Base-by-base conservation (phyloP, 1,140 invertebrate species). In the Zaprionus tsacasi region DNA sequence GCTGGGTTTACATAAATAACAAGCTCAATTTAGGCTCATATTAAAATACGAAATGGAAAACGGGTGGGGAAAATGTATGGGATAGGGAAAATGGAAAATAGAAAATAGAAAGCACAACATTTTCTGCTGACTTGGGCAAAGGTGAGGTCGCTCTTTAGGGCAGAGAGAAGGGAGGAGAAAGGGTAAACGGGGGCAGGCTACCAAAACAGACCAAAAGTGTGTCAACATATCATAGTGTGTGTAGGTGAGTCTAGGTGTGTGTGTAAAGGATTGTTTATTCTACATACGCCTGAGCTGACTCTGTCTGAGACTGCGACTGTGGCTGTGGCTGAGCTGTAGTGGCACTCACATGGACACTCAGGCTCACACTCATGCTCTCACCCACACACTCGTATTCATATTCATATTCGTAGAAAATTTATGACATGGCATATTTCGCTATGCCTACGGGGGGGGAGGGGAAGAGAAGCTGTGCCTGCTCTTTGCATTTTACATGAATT, bases 1-100 rank as follows among this genome's bases (percentile, higher is more conserved):
- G 85, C 80, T 81, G 83, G 89, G 85, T 89, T 74, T 87, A 82
- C 85, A 88, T 88, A 88, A 88, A 88, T 89, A 88, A 83, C 79
- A 89, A 89, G 80, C 83, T 89, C 83, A 89, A 88, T 88, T 88
- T 88, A 79, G 77, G 85, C 87, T 89, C 85, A 88, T 88, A 88
- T 88, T 89, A 89, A 88, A 89, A 89, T 88, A 86, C 45, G 21
- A 50, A 50, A 50, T 50, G 15, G 45, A 50, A 50, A 48, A 48
- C 21, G 50, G 50, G n/a, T n/a, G n/a, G n/a, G n/a, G n/a, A n/a
- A 11, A 27, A 54, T n/a, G n/a, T n/a, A 54, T 3, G 3, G 27
- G 27, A 3, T 6, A 21, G n/a, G n/a, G 27, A 30, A 30, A 15
- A 45, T 33, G 12, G 25, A 43, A 55, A 65, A 63, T 52, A 36